Evolutionary conservation across 35 echinoderm and acorn worm genomes (phyloP).

Genomic region (Diadema setosum): DNA sequence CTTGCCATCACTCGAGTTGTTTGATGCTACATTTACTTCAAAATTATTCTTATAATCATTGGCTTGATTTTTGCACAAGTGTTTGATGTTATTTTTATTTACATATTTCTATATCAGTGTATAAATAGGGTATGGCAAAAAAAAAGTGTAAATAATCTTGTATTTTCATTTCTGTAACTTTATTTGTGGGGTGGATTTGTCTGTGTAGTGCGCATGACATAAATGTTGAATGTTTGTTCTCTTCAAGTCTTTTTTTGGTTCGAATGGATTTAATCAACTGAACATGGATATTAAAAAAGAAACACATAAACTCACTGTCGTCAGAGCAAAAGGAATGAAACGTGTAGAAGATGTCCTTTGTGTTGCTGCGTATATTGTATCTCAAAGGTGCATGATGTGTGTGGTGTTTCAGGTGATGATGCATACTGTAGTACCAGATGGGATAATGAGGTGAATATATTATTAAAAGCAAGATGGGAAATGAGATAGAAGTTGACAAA

Average conservation of each 20-base stretch:
- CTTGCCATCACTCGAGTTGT: no score
- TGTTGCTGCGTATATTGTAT: no score
- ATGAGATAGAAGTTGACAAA: no score
- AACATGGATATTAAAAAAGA: background rate
- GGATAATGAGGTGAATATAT: no score
- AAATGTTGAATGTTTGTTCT: background rate
- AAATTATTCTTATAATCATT: no score
- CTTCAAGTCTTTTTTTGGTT: background rate
- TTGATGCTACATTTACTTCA: no score
- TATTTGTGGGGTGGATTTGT: background rate
- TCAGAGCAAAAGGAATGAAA: background rate
- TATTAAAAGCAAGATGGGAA: no score
- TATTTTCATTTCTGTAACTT: background rate
- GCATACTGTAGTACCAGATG: no score
- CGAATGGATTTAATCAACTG: background rate
- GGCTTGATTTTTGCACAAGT: no score
- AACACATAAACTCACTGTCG: background rate
- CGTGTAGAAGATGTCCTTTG: no score
- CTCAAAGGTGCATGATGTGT: no score
- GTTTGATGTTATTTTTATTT: background rate
- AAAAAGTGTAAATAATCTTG: background rate
- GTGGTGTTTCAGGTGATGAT: no score
- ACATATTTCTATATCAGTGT: constrained; percentile 5
- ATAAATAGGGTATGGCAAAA: background rate
- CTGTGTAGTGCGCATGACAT: background rate